Evolutionary conservation across 2,797 vertebrate genomes (phyloP).

Genomic region (Notoglanidium macrostoma): DNA sequence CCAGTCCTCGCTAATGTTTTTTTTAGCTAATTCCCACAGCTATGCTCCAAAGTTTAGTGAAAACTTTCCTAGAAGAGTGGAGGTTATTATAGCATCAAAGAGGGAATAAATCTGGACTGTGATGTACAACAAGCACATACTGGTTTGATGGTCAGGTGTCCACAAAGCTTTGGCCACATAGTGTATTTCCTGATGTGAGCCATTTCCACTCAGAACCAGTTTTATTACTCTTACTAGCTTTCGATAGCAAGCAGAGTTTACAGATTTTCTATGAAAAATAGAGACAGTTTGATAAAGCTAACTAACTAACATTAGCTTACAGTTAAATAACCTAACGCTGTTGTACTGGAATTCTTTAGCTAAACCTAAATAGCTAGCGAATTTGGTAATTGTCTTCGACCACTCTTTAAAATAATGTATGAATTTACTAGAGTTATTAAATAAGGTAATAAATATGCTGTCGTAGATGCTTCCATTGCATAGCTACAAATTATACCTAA

Average conservation of each 20-base stretch:
- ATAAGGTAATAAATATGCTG: background rate
- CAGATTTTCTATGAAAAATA: background rate
- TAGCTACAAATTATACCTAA: background rate
- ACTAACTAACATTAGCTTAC: background rate
- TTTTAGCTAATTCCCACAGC: background rate
- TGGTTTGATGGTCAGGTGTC: background rate
- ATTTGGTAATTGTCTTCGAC: background rate
- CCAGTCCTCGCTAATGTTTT: background rate
- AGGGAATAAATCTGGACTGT: background rate
- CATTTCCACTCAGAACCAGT: background rate
- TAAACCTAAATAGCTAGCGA: background rate
- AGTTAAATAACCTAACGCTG: background rate
- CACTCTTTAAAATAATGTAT: background rate
- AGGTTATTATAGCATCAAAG: background rate
- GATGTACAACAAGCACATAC: background rate
- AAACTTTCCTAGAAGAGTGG: too few species aligned
- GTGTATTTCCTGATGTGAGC: background rate
- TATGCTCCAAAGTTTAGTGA: too few species aligned
- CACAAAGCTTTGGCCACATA: background rate
- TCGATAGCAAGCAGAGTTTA: background rate
- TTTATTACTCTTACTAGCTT: background rate
- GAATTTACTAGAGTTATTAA: background rate
- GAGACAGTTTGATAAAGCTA: background rate
- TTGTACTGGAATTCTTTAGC: background rate
- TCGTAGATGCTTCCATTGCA: background rate